Percentiles rank a stretch among this genome's conserved stretches.
These are phyloP conservation scores for Drymodes brunneopygia DNA, from an alignment of 2,113 vertebrate genomes.

Conservation along the genomic window DNA sequence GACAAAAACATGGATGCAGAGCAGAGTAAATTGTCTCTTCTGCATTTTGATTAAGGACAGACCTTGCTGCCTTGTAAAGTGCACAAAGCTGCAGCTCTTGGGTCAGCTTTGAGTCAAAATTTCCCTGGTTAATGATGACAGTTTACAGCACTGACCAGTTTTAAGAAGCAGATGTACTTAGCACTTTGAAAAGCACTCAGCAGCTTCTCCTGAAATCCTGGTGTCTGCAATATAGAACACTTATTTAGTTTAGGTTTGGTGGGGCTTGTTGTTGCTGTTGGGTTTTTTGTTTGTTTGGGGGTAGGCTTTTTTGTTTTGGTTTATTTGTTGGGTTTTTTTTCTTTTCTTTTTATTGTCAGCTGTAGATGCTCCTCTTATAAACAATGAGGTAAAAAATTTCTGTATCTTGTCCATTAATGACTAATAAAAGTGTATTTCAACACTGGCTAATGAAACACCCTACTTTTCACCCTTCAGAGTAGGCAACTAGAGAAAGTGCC, in stretches of 20 bases:
- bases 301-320: too few relatives aligned
- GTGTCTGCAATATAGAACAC: neutral
- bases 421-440: neutral
- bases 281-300: neutral
- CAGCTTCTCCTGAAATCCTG: neutral
- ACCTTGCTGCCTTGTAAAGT: neutral
- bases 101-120: neutral
- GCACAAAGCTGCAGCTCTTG: neutral
- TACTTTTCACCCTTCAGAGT: neutral
- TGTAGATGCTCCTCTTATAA: neutral
- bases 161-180: neutral
- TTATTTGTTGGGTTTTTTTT: neutral
- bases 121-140: neutral
- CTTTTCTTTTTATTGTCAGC: neutral
- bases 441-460: neutral
- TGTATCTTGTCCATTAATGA: neutral
- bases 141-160: neutral
- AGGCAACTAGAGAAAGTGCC: neutral
- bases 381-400: neutral
- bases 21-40: neutral
- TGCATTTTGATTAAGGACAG: neutral
- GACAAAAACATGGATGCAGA: neutral
- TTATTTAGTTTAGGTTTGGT: neutral
- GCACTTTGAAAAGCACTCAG: neutral
- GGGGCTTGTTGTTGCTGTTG: rapidly evolving